Evolutionary conservation across 2,888 invertebrate genomes (phyloP), one percentile per base, ranked within the genome.

Genomic region (Phyto melanocephala): DNA sequence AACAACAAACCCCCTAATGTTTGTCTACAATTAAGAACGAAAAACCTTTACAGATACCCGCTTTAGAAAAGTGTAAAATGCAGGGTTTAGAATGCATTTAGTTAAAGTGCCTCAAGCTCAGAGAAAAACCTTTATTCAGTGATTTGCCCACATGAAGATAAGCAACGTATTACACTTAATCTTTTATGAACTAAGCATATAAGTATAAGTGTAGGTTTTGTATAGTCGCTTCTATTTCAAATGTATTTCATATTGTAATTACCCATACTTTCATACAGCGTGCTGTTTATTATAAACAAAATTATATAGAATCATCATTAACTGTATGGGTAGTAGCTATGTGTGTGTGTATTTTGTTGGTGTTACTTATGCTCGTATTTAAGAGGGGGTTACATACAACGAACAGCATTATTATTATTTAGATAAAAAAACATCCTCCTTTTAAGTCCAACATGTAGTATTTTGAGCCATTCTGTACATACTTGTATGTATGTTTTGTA

Each of bases 281-380:
- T 50, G 35, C 28, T 58, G 47, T 47, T 70, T 28, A 17, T 45
- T 47, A 37, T 47, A 71, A 60, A 71, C 15, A 71, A 37, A 71
- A 50, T 37, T 37, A 37, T 37, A 11, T 10, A 37, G 37, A 11
- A 3, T 71, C 35, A 60, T 40, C 35, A 47, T 60, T 13, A 58
- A 45, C n/a, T 42, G 40, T 67, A 10, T 17, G 33, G 45, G 15
- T 45, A 45, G 1, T n/a, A 1, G 15, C 2, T n/a, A n/a, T n/a
- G n/a, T n/a, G n/a, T n/a, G n/a, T n/a, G n/a, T n/a, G n/a, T n/a
- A n/a, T n/a, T n/a, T n/a, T n/a, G n/a, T n/a, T n/a, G n/a, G n/a
- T n/a, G n/a, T n/a, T n/a, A n/a, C n/a, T n/a, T n/a, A n/a, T n/a
- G n/a, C n/a, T n/a, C n/a, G n/a, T n/a, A n/a, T n/a, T n/a, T n/a